Evolutionary conservation across 1,140 invertebrate species (phyloP), one percentile per base, ranked within the genome.

Genomic region (Galleria mellonella): DNA sequence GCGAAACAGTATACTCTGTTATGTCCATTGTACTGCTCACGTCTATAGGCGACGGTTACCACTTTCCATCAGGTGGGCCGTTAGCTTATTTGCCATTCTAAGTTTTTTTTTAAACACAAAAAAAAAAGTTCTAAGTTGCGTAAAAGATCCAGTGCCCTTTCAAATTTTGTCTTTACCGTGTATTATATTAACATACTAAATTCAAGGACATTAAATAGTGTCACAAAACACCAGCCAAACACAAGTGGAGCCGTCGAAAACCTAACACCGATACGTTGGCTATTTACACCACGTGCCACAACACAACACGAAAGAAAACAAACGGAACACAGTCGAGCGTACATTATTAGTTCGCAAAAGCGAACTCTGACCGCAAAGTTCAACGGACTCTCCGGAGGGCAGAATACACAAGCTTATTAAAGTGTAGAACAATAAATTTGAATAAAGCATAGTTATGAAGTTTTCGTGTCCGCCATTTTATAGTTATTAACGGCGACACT

Each of bases 361-460:
- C 58, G 64, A 75, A 75, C 62, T 55, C 35, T 32, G 47, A 48
- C 54, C 60, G 51, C 60, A 50, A 59, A 65, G 62, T 72, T 66
- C 62, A 67, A 61, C 59, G 35, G 35, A 37, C 35, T 51, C 50
- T 51, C 65, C 49, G 54, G 29, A 3, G 67, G 52, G 65, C 44
- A 40, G 49, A 6, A 23, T 23, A 23, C 17, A 6, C 17, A 23
- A 23, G 61, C 17, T 53, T 61, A 65, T 67, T 70, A 74, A 73
- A 73, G 59, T 64, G 59, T 46, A 47, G 47, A 43, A 67, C 69
- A 55, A 72, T 82, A 82, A 82, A 78, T 82, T 79, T 79, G 60
- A 82, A 78, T 79, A 82, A 82, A 75, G 61, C 58, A 73, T 77
- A 78, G 77, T 77, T 81, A 82, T 73, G 71, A 60, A 64, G 66